A percentile compares a stretch with the other conserved stretches of the same genome.
phyloP scores from a whole-genome alignment of 2,888 invertebrate genomes.

The Drosophila nr. fundita region DNA sequence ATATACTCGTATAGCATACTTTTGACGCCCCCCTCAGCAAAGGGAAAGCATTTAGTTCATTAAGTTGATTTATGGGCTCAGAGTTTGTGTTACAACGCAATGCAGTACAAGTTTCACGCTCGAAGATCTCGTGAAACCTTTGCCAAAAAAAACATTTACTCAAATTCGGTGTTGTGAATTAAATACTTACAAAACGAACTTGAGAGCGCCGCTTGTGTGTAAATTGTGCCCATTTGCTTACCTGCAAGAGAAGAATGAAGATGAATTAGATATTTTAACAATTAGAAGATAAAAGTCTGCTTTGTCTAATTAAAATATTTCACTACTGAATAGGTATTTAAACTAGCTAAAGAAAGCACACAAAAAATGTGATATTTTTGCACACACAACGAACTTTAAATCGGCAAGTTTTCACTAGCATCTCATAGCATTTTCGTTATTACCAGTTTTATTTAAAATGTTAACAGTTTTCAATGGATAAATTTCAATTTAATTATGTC shows the following conservation, averaged over 20 bases:
- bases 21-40: neutral
- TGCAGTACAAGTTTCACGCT: conserved; percentile 16
- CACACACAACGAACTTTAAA: neutral
- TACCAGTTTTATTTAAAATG: neutral
- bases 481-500: neutral
- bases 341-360: neutral
- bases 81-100: conserved; percentile 21
- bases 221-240: conserved; percentile 44
- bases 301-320: conserved; percentile 4
- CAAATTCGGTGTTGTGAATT: conserved; percentile 7
- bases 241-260: conserved; percentile 44
- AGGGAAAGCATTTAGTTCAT: conserved; percentile 34
- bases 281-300: neutral
- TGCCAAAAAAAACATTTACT: conserved; percentile 15
- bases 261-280: neutral
- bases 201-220: conserved; percentile 6
- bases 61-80: conserved; percentile 53
- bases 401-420: neutral
- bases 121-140: conserved; percentile 13
- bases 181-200: conserved; percentile 32
- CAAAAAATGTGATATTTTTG: neutral
- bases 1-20: conserved; percentile 34
- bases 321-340: neutral
- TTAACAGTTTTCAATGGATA: too few species aligned
- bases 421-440: too few species aligned